Percentiles rank a stretch among this genome's conserved stretches.
phyloP scores from a whole-genome alignment of 2,797 vertebrate genomes.

The Phataginus tetradactyla region DNA sequence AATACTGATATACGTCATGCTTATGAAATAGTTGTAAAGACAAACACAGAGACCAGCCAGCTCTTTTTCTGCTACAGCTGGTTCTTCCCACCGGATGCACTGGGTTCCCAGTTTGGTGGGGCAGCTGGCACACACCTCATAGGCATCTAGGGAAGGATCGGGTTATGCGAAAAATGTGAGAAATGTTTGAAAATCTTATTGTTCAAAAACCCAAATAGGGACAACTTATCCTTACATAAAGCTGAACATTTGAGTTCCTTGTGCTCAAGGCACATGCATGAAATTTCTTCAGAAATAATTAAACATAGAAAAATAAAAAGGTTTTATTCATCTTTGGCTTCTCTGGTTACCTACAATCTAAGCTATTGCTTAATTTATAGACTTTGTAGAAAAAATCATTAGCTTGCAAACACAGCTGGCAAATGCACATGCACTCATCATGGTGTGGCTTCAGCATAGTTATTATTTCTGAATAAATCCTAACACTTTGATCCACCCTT shows the following conservation, averaged over 20 bases:
- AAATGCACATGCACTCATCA: background rate
- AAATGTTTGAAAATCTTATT: background rate
- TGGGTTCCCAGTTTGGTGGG: background rate
- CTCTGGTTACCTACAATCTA: slow-evolving; percentile 53
- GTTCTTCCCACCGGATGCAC: background rate
- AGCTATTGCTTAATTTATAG: slow-evolving; percentile 47
- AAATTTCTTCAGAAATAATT: slow-evolving; percentile 59
- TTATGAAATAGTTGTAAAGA: background rate
- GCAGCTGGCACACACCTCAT: background rate
- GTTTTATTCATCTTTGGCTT: slow-evolving; percentile 22
- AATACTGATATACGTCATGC: background rate
- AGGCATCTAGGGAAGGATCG: background rate
- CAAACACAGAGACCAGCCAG: background rate
- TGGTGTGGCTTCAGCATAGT: background rate
- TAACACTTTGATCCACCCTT: slow-evolving; percentile 46
- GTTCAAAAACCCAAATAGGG: slow-evolving; percentile 2
- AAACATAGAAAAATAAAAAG: slow-evolving; percentile 49
- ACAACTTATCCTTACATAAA: background rate
- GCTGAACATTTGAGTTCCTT: background rate
- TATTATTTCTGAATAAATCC: slow-evolving; percentile 63
- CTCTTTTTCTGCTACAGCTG: background rate
- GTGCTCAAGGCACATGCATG: background rate
- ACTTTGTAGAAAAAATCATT: slow-evolving; percentile 36
- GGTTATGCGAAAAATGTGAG: background rate
- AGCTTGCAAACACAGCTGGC: background rate